Conservation (phyloP, 2,113 vertebrate species). For the Bungarus multicinctus region DNA sequence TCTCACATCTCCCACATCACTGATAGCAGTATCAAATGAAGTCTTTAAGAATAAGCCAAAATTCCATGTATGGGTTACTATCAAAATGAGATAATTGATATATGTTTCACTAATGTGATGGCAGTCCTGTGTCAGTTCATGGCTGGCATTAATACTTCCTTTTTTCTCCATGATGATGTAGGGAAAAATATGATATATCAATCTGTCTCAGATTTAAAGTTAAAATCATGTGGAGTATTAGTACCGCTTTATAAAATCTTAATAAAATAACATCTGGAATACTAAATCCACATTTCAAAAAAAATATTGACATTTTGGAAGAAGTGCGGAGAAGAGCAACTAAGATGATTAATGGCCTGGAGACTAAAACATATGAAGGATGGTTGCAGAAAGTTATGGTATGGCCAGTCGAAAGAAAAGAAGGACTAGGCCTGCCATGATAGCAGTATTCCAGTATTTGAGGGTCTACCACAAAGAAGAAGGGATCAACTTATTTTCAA, state of each 20-base stretch:
- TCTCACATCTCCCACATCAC: neutral
- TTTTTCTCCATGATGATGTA: rapidly evolving
- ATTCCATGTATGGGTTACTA: neutral
- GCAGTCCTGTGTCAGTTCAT: neutral
- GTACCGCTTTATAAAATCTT: neutral
- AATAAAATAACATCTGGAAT: neutral
- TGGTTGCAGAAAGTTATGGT: neutral
- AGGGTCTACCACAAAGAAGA: neutral
- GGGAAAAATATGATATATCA: neutral
- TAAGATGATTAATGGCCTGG: neutral
- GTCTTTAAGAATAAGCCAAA: neutral
- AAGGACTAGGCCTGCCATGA: neutral
- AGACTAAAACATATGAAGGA: neutral
- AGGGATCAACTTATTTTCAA: neutral
- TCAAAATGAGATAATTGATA: neutral
- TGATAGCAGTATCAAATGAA: neutral
- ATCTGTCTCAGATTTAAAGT: neutral
- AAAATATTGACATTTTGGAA: neutral
- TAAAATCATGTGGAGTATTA: neutral
- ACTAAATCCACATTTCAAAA: neutral
- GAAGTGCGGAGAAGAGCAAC: neutral
- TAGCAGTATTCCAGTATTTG: neutral
- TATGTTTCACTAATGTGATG: neutral
- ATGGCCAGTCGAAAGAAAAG: neutral
- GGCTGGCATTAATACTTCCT: neutral